Evolutionary conservation across 2,888 invertebrate species (phyloP), one percentile per base, ranked within the genome.

Genomic region (Athalia cordata): DNA sequence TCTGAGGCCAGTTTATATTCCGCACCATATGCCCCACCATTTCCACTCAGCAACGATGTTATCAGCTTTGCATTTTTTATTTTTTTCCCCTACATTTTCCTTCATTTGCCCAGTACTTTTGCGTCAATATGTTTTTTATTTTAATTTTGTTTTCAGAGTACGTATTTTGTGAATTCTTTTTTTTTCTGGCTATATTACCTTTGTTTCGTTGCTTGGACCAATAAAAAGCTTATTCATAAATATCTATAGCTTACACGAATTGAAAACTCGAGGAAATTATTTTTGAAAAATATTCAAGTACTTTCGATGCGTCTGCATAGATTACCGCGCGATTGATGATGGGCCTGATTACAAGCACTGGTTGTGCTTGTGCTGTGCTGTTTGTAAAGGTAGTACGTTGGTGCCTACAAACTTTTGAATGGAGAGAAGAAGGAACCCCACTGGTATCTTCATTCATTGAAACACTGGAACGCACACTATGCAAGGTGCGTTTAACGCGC

Each of bases 1-100:
- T 86, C 87, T 87, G 85, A 84, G 83, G 82, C 85, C 84, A 85
- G 83, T 87, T 87, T 87, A 87, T 87, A 87, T 87, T 86, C 84
- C 79, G 70, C 82, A 82, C 86, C 83, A 59, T n/a, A 64, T 75
- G 52, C 75, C 75, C 75, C 75, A 75, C 75, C 75, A 75, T 64
- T 75, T 52, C 75, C 62, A 75, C 75, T 61, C 64, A 62, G 15
- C 75, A 50, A 8, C 62, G 75, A 59, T 75, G 75, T 64, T 75
- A 75, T 75, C 75, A 75, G 62, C 75, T 29, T 75, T 50, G 75
- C 43, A 75, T 75, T 64, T 15, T 75, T 75, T 75, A 75, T 62
- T 75, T 61, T 62, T 52, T 29, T 67, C 52, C 11, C 7, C 4
- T 29, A 1, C 62, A 9, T 62, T 43, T 62, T 55, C 62, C 15